phyloP scores from a whole-genome alignment of 2,113 vertebrate genomes.

The Alligator sinensis region DNA sequence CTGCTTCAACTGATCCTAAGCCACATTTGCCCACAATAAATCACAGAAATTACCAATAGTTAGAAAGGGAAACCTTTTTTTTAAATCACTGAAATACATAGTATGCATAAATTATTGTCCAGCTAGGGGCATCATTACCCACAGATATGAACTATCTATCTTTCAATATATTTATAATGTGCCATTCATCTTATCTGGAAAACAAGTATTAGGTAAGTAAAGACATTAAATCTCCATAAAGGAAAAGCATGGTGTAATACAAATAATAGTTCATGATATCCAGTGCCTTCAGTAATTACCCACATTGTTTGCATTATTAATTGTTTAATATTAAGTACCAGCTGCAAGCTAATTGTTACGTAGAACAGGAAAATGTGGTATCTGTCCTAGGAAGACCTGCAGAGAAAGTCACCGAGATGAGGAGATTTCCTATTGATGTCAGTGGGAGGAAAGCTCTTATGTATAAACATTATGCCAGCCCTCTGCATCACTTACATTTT shows the following conservation, averaged over 20 bases:
- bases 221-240: neutral
- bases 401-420: neutral
- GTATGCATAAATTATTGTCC: neutral
- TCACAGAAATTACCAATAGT: neutral
- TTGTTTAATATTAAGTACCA: neutral
- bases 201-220: neutral
- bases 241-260: neutral
- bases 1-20: neutral
- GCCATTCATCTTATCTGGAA: neutral
- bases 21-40: neutral
- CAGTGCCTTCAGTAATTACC: neutral
- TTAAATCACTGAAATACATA: neutral
- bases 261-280: neutral
- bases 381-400: neutral
- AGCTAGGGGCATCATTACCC: neutral
- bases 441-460: neutral
- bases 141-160: neutral
- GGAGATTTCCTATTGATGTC: neutral
- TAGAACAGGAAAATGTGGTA: accelerated
- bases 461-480: neutral
- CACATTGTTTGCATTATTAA: neutral
- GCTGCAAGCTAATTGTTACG: neutral
- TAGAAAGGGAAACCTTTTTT: neutral
- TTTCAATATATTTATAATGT: neutral
- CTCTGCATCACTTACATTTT: neutral